Evolutionary conservation across 1,140 invertebrate genomes (phyloP).

Genomic region (Arion vulgaris): DNA sequence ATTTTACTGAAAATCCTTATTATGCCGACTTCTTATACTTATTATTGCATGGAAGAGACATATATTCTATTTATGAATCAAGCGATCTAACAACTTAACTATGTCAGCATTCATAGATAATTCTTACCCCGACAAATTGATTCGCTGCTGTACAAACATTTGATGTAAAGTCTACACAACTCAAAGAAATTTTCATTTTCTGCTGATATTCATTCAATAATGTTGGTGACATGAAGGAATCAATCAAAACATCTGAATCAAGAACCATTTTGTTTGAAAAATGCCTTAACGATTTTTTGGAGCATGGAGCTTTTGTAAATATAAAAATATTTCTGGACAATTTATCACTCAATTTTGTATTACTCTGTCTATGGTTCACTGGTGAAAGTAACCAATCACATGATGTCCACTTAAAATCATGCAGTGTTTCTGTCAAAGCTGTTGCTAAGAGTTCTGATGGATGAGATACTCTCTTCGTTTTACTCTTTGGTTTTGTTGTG

Average conservation of each 20-base stretch:
- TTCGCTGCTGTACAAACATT: background rate
- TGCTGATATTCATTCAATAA: slow-evolving; percentile 27
- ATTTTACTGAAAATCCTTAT: too few species aligned
- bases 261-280: slow-evolving; percentile 35
- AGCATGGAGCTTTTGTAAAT: slow-evolving; percentile 15
- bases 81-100: too few species aligned
- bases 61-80: too few species aligned
- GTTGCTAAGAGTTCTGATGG: slow-evolving; percentile 1
- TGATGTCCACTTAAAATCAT: slow-evolving; percentile 29
- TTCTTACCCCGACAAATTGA: background rate
- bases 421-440: slow-evolving; percentile 26
- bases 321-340: slow-evolving; percentile 15
- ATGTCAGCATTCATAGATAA: background rate
- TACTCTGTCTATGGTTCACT: background rate
- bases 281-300: background rate
- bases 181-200: slow-evolving; percentile 18
- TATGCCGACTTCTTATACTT: too few species aligned
- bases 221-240: slow-evolving; percentile 34
- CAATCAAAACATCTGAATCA: slow-evolving; percentile 31
- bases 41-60: too few species aligned
- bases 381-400: background rate
- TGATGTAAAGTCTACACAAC: slow-evolving; percentile 26
- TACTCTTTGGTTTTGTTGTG: background rate
- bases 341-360: background rate
- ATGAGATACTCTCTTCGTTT: background rate